phyloP scores from a whole-genome alignment of 2,797 vertebrate genomes.

The Cossypha dichroa region DNA sequence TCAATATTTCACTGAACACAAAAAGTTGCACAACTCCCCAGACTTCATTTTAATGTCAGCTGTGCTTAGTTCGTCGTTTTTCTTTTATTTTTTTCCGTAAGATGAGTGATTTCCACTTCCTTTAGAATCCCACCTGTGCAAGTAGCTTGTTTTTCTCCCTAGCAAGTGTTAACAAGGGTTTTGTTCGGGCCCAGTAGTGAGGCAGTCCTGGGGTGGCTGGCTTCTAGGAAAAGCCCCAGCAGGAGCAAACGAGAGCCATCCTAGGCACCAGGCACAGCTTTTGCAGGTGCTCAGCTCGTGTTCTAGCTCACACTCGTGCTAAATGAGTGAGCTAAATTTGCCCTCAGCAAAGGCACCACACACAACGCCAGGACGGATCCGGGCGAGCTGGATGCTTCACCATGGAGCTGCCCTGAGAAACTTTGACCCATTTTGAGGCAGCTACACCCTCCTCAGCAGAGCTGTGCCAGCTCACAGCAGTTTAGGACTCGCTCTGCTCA shows the following conservation, averaged over 20 bases:
- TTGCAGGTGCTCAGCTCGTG: background rate
- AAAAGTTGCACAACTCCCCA: background rate
- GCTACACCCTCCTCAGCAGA: background rate
- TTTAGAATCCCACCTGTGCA: background rate
- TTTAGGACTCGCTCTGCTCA: background rate
- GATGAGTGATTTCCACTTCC: background rate
- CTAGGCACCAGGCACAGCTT: background rate
- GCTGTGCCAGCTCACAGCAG: background rate
- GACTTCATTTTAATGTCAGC: background rate
- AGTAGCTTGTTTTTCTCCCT: background rate
- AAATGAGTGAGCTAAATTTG: background rate
- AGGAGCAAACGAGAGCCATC: background rate
- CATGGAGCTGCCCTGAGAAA: background rate
- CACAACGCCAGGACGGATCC: background rate
- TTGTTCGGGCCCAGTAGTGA: background rate
- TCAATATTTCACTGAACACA: background rate
- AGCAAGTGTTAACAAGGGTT: background rate
- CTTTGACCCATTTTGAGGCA: background rate
- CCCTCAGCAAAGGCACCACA: background rate
- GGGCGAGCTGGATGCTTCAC: fast-evolving
- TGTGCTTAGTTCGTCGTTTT: background rate
- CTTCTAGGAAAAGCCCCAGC: constrained; percentile 5
- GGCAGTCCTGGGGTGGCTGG: background rate
- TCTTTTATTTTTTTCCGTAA: background rate
- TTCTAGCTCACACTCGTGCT: background rate